Conservation (phyloP, 1,140 invertebrate genomes). For the Oppia nitens region DNA sequence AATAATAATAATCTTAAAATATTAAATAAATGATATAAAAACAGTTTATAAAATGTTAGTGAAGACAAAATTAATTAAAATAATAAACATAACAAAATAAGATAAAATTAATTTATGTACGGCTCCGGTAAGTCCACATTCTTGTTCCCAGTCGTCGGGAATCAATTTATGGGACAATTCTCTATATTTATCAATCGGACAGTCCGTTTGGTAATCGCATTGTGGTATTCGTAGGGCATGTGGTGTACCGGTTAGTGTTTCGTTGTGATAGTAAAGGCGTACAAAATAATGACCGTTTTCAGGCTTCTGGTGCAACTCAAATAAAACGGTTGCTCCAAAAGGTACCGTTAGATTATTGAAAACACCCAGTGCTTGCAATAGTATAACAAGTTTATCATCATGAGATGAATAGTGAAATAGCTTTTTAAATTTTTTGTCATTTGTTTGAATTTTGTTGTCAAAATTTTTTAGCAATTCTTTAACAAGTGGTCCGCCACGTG, state of each 20-base stretch:
- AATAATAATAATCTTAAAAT: too few species aligned
- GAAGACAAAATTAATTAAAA: too few species aligned
- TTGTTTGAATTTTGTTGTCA: not conserved
- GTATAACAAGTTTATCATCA: slow-evolving; percentile 1
- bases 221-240: not conserved
- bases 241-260: not conserved
- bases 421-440: not conserved
- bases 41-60: too few species aligned
- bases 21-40: too few species aligned
- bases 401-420: slow-evolving; percentile 7
- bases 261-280: slow-evolving; percentile 9
- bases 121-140: too few species aligned
- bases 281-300: slow-evolving; percentile 1
- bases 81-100: too few species aligned
- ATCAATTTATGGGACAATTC: not conserved
- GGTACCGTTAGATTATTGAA: slow-evolving; percentile 2
- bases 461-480: slow-evolving; percentile 1
- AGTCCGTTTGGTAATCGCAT: not conserved
- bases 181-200: not conserved
- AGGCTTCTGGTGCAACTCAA: slow-evolving; percentile 4
- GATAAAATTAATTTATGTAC: too few species aligned
- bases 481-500: not conserved
- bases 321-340: not conserved
- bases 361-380: slow-evolving; percentile 5
- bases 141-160: slow-evolving; percentile 15